A percentile compares a stretch with the other conserved stretches of the same genome.
Conservation (phyloP, 2,797 vertebrate species). For the Squalus acanthias region DNA sequence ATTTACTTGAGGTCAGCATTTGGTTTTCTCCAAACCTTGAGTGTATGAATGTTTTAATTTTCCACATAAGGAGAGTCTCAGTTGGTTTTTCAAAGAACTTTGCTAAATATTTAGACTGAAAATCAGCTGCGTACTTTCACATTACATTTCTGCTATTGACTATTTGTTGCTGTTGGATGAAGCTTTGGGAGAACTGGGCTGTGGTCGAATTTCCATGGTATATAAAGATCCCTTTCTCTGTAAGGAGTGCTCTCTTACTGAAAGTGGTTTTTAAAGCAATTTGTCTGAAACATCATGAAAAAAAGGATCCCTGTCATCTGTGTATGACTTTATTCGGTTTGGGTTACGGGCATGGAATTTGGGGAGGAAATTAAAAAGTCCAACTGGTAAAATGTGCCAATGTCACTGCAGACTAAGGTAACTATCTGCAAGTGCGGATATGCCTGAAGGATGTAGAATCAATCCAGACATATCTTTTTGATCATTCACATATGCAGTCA, state of each 20-base stretch:
- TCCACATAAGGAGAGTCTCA: not conserved
- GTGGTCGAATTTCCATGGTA: not conserved
- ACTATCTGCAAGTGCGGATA: not conserved
- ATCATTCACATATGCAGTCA: not conserved
- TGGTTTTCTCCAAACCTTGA: not conserved
- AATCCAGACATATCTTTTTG: not conserved
- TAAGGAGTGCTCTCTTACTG: not conserved
- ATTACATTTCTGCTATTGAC: not conserved
- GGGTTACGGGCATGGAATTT: not conserved
- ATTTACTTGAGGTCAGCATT: conserved; percentile 35
- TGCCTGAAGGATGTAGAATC: not conserved
- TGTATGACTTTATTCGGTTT: not conserved
- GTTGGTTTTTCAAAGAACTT: not conserved
- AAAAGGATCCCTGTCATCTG: not conserved
- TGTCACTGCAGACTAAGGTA: not conserved
- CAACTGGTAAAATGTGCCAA: not conserved
- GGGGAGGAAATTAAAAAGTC: not conserved
- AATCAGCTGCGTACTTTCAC: not conserved
- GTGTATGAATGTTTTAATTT: conserved; percentile 3
- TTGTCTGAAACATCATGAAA: not conserved
- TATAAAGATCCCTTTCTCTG: not conserved
- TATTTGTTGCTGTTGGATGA: not conserved
- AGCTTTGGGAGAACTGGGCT: not conserved
- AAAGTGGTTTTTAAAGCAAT: not conserved
- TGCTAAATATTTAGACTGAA: not conserved